Percentiles rank a stretch among this genome's conserved stretches.
Evolutionary conservation across 2,797 vertebrate species (phyloP).

Genomic region (Silurus lanzhouensis): DNA sequence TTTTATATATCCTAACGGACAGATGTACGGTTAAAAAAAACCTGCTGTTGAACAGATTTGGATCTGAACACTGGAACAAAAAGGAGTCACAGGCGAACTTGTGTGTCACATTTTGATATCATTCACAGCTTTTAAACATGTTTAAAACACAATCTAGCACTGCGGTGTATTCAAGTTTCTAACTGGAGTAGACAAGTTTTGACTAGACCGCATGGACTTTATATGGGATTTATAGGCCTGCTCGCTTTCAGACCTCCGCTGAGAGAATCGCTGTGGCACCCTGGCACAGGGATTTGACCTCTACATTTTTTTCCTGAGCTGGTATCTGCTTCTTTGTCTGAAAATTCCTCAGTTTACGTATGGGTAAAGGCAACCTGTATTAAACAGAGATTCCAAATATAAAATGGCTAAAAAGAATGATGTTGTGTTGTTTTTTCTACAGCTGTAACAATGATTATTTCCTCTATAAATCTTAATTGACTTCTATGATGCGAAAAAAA

Average conservation of each 20-base stretch:
- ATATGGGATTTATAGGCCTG: slow-evolving; percentile 24
- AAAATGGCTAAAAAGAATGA: neutral
- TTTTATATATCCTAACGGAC: slow-evolving; percentile 41
- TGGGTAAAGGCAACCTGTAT: neutral
- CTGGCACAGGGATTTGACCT: slow-evolving; percentile 20
- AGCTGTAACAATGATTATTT: slow-evolving; percentile 7
- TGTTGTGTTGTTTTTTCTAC: neutral
- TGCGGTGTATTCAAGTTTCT: slow-evolving; percentile 3
- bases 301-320: slow-evolving; percentile 17
- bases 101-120: slow-evolving; percentile 43
- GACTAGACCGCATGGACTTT: slow-evolving; percentile 8
- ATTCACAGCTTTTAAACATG: slow-evolving; percentile 2
- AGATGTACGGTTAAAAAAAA: slow-evolving; percentile 33
- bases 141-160: neutral
- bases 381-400: neutral
- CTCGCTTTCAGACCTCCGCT: slow-evolving; percentile 28
- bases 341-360: neutral
- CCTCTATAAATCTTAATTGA: neutral
- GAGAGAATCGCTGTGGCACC: slow-evolving; percentile 7
- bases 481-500: slow-evolving; percentile 20
- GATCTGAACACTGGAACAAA: neutral
- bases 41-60: slow-evolving; percentile 37
- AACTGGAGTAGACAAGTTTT: slow-evolving; percentile 13
- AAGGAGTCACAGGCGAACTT: slow-evolving; percentile 28
- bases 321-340: slow-evolving; percentile 10